Percentiles rank a stretch among this genome's conserved stretches.
phyloP scores from a whole-genome alignment of 2,113 vertebrate species.

The Holacanthus passer region DNA sequence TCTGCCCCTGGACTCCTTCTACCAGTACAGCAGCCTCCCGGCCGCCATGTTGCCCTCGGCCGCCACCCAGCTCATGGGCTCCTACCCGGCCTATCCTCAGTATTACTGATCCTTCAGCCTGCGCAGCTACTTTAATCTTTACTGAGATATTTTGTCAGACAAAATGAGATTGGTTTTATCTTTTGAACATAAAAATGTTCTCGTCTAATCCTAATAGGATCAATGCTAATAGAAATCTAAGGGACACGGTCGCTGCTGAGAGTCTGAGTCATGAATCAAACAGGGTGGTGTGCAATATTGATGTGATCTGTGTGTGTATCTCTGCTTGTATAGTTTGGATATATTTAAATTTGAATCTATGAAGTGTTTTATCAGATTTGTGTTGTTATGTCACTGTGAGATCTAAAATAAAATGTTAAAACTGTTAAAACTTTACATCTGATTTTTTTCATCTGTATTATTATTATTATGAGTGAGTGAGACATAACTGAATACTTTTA shows the following conservation, averaged over 20 bases:
- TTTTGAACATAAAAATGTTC: neutral
- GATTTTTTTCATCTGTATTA: neutral
- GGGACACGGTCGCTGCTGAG: neutral
- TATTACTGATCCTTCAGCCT: conserved; percentile 70
- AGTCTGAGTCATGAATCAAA: conserved; percentile 12
- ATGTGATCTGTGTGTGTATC: neutral
- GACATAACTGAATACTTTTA: too few relatives aligned
- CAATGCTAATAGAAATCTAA: conserved; percentile 1
- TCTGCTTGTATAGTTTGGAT: conserved; percentile 45
- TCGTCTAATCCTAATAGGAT: conserved; percentile 7
- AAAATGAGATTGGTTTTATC: neutral
- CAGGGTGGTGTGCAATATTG: conserved; percentile 77
- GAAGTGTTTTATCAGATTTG: conserved; percentile 53
- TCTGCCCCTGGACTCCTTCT: conserved; percentile 76
- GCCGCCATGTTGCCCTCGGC: conserved; percentile 69
- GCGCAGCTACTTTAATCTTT: neutral
- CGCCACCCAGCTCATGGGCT: conserved; percentile 40
- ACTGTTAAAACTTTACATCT: conserved; percentile 18
- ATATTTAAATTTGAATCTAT: conserved; percentile 77
- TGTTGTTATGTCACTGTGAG: conserved; percentile 44
- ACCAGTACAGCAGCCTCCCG: conserved; percentile 75
- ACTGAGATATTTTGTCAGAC: conserved; percentile 1
- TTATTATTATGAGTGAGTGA: too few relatives aligned
- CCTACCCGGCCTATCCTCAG: conserved; percentile 73
- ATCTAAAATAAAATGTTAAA: conserved; percentile 50